Evolutionary conservation across 2,113 vertebrate genomes (phyloP).

Genomic region (Merops nubicus): DNA sequence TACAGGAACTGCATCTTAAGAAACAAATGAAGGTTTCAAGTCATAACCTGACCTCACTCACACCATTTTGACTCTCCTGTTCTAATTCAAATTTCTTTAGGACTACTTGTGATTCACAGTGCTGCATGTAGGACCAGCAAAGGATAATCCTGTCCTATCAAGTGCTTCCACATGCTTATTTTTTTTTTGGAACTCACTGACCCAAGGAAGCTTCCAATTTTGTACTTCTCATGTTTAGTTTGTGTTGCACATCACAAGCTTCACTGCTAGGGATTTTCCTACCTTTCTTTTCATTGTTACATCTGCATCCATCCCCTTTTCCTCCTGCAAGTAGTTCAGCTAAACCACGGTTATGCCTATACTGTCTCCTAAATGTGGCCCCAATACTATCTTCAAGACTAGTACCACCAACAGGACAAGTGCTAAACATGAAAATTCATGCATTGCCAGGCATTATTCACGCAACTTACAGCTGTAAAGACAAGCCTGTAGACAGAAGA

Average conservation of each 20-base stretch:
- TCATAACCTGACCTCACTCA: background rate
- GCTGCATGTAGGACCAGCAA: background rate
- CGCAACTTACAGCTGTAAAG: background rate
- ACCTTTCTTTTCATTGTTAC: background rate
- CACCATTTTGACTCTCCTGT: background rate
- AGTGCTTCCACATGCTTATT: accelerated
- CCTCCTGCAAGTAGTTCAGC: background rate
- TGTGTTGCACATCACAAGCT: background rate
- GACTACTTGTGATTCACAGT: background rate
- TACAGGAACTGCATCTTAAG: background rate
- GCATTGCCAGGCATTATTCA: background rate
- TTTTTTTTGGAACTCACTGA: background rate
- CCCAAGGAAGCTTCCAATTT: background rate
- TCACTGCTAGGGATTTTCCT: background rate
- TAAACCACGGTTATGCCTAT: background rate
- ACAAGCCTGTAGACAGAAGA: background rate
- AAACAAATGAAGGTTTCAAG: background rate
- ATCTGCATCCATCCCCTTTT: background rate
- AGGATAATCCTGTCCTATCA: background rate
- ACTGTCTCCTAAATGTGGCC: background rate
- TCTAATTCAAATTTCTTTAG: background rate
- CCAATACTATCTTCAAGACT: background rate
- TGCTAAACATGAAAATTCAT: background rate
- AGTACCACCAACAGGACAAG: background rate
- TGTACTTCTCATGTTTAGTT: background rate